Base-by-base conservation (phyloP, 2,113 vertebrate species). In the Ranitomeya variabilis region DNA sequence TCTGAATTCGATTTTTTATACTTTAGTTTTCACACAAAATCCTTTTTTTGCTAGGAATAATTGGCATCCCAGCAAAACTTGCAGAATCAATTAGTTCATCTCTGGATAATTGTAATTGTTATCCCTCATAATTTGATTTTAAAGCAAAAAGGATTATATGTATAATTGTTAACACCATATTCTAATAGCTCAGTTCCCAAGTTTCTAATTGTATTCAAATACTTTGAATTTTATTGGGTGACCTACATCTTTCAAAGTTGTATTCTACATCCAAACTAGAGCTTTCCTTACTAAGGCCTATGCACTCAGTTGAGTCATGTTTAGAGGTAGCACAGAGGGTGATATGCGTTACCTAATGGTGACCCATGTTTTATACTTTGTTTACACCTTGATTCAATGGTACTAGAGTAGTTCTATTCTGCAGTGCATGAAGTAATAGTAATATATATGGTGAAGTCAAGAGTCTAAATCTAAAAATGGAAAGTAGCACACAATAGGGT, bases 121-220 rank as follows among this genome's bases (percentile, higher is more conserved):
- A 74, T 74, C 14, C 31, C 26, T 74, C 37, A 74, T 74, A 45
- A 45, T 45, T 45, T 45, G 71, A 45, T 74, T 74, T 19, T 74
- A 19, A 74, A 45, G 71, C 71, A 74, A 45, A 74, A 74, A 31
- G 71, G 71, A 74, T 45, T 74, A 74, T 31, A 51, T 45, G 16
- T 74, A 74, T 45, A 74, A 74, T 74, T 74, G 71, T 74, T 74
- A 74, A 74, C 71, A 74, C 10, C 19, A 37, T 74, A 74, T 74
- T 74, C 6, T 45, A 74, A 74, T 74, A 45, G 31, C 45, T 74
- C 3, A 74, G 45, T 74, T 74, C 71, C 71, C 71, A 45, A 45
- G 71, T 18, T 74, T 51, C 71, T 45, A 18, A 45, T 45, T 74
- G 13, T 45, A 18, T 45, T 45, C 16, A 16, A 74, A 45, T 18